phyloP scores from a whole-genome alignment of 2,113 vertebrate genomes.

The Phodopus roborovskii region DNA sequence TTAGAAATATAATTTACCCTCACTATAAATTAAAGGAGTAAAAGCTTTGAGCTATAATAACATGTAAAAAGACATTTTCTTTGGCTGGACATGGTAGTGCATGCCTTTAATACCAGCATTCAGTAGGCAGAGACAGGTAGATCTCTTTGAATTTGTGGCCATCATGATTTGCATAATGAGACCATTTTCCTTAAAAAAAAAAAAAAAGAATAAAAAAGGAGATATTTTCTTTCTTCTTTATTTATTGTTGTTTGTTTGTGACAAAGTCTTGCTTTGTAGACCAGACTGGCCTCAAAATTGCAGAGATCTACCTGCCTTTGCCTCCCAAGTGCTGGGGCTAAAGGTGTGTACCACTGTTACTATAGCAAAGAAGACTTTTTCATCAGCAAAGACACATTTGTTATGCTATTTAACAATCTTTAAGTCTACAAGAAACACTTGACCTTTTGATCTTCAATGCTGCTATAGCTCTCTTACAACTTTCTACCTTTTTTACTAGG shows the following conservation, averaged over 20 bases:
- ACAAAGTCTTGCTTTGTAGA: no score
- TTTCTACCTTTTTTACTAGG: not conserved
- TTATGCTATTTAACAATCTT: not conserved
- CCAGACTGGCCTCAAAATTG: not conserved
- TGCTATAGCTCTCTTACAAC: not conserved
- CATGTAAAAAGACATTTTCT: not conserved
- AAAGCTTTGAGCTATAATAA: not conserved
- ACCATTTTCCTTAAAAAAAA: not conserved
- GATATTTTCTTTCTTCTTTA: not conserved
- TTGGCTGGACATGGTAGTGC: not conserved
- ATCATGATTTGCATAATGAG: not conserved
- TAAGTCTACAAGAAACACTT: not conserved
- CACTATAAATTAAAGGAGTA: not conserved
- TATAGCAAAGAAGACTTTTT: not conserved
- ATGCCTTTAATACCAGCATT: not conserved
- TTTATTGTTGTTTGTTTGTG: not conserved
- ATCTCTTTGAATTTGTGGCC: not conserved
- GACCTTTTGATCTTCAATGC: not conserved
- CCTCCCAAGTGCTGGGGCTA: not conserved
- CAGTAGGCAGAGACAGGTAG: not conserved
- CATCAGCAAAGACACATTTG: not conserved
- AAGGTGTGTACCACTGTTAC: not conserved
- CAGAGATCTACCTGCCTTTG: not conserved
- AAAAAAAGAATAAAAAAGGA: not conserved
- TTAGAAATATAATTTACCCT: not conserved